Percentiles rank a stretch among this genome's conserved stretches.
Conservation (phyloP, 2,797 vertebrate species). For the Bucorvus abyssinicus region DNA sequence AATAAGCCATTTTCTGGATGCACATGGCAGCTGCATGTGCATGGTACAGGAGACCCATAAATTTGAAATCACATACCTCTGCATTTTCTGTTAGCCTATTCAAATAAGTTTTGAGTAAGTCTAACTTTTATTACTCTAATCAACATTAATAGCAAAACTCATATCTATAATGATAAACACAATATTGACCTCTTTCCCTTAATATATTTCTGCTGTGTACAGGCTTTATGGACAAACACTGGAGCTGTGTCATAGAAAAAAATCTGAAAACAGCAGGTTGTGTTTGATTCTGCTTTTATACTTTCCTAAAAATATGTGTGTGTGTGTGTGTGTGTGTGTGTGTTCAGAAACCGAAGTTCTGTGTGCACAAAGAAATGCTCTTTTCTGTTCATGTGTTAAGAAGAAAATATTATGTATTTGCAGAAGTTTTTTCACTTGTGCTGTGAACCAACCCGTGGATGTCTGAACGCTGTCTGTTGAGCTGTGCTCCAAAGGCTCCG, state of each 20-base stretch:
- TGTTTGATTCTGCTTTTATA: neutral
- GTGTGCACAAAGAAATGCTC: neutral
- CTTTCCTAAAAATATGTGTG: rapidly evolving
- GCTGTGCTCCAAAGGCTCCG: neutral
- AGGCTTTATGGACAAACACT: neutral
- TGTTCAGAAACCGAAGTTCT: neutral
- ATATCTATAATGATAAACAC: neutral
- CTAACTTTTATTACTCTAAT: neutral
- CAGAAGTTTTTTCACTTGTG: neutral
- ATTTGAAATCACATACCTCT: neutral
- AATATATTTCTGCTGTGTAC: neutral
- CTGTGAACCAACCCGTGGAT: rapidly evolving
- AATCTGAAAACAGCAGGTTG: neutral
- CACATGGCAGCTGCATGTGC: neutral
- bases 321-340: too few species aligned
- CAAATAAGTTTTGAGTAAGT: neutral
- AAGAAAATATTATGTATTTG: neutral
- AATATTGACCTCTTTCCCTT: neutral
- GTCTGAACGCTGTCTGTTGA: neutral
- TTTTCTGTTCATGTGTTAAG: neutral
- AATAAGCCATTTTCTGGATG: neutral
- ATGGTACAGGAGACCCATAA: neutral
- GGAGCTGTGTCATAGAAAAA: neutral
- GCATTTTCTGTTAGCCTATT: neutral
- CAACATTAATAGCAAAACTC: neutral